A percentile compares a stretch with the other conserved stretches of the same genome.
Conservation (phyloP, 2,797 vertebrate genomes). For the Gambelia wislizenii region DNA sequence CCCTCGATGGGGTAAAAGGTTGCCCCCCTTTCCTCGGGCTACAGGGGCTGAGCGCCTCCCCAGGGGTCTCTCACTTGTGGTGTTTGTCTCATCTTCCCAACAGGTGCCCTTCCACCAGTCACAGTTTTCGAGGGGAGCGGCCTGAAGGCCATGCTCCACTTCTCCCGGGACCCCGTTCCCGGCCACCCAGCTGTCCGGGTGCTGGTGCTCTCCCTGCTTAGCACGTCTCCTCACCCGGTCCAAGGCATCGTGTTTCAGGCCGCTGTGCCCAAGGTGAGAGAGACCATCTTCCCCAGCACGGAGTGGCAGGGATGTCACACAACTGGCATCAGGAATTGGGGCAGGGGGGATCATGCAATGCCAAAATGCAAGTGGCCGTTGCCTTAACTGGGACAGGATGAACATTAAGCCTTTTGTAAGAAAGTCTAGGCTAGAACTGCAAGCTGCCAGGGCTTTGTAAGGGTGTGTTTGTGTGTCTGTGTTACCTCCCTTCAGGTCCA, state of each 20-base stretch:
- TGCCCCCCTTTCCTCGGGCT: not conserved
- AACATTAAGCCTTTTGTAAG: not conserved
- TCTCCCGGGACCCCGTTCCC: slow-evolving; percentile 77
- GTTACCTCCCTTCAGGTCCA: too few relatives aligned
- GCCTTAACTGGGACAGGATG: not conserved
- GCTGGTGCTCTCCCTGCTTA: slow-evolving; percentile 86
- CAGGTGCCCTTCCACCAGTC: slow-evolving; percentile 84
- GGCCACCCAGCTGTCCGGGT: slow-evolving; percentile 82
- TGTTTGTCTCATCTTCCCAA: not conserved
- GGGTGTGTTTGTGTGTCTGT: too few relatives aligned
- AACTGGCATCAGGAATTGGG: too few relatives aligned
- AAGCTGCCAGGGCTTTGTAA: too few relatives aligned
- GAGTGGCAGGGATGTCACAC: too few relatives aligned
- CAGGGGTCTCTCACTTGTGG: not conserved
- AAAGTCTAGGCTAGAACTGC: not conserved
- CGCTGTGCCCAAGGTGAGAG: slow-evolving; percentile 88
- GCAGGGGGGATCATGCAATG: not conserved
- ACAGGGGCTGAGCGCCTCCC: not conserved
- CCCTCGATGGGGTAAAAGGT: not conserved
- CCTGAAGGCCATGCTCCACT: slow-evolving; percentile 88
- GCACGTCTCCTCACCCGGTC: slow-evolving; percentile 84
- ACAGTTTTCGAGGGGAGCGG: slow-evolving; percentile 82
- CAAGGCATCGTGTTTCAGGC: slow-evolving; percentile 85
- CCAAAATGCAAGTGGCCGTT: not conserved
- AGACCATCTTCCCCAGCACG: not conserved